A percentile compares a stretch with the other conserved stretches of the same genome.
Conservation (phyloP, 2,797 vertebrate species). For the Brachyalestes nurse region DNA sequence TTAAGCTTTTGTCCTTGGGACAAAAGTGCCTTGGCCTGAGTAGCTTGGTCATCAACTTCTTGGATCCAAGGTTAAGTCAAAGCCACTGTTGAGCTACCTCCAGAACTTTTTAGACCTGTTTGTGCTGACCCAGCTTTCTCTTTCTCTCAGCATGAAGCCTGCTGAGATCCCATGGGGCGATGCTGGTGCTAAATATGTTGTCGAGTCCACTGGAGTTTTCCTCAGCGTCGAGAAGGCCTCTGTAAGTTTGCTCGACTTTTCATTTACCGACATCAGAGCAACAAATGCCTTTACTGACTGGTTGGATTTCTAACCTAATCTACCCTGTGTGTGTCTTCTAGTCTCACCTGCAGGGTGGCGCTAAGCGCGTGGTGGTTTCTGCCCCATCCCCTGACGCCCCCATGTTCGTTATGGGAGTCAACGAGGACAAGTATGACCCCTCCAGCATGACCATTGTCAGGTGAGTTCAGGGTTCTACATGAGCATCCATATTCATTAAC, state of each 20-base stretch:
- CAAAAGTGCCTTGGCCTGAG: background rate
- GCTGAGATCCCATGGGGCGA: conserved; percentile 86
- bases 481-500: background rate
- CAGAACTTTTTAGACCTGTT: background rate
- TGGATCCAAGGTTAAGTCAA: background rate
- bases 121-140: background rate
- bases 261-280: background rate
- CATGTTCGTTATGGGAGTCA: conserved; percentile 92
- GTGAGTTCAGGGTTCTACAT: conserved; percentile 63
- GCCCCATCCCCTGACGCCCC: conserved; percentile 89
- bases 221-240: conserved; percentile 82
- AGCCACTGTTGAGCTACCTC: background rate
- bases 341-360: conserved; percentile 83
- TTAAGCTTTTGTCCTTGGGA: background rate
- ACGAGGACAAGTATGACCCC: conserved; percentile 85
- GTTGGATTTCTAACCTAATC: background rate
- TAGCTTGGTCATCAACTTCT: background rate
- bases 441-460: conserved; percentile 86
- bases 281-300: background rate
- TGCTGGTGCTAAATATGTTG: conserved; percentile 81
- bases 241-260: conserved; percentile 70
- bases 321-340: background rate
- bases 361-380: conserved; percentile 83
- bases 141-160: conserved; percentile 79
- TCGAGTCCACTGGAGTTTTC: conserved; percentile 89